Conservation (phyloP, 2,888 invertebrate species). For the Chymomyza caudatula region DNA sequence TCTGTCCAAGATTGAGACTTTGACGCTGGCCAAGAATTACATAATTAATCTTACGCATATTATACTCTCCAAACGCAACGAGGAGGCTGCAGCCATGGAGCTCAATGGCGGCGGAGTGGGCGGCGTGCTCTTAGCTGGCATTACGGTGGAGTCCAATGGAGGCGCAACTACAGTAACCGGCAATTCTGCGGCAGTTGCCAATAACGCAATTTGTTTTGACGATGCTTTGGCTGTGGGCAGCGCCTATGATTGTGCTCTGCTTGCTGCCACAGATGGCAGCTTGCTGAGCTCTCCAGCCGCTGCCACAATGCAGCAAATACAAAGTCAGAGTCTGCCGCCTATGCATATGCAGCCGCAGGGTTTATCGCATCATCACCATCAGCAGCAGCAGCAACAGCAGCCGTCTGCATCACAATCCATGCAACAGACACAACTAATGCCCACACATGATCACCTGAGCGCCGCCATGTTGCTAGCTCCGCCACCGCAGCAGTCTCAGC, state of each 20-base stretch:
- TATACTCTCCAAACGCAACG: constrained; percentile 87
- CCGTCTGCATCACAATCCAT: constrained; percentile 29
- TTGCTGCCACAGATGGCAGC: constrained; percentile 63
- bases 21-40: constrained; percentile 93
- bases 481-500: constrained; percentile 1
- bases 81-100: constrained; percentile 74
- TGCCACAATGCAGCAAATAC: constrained; percentile 60
- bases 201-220: constrained; percentile 58
- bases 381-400: constrained; percentile 53
- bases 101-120: constrained; percentile 66
- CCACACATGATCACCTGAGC: not conserved
- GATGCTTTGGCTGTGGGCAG: constrained; percentile 52
- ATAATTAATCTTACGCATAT: constrained; percentile 93
- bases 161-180: constrained; percentile 21
- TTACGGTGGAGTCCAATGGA: constrained; percentile 39
- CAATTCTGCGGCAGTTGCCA: constrained; percentile 4
- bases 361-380: not conserved
- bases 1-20: constrained; percentile 91
- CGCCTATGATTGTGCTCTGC: constrained; percentile 73
- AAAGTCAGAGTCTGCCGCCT: constrained; percentile 64
- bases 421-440: not conserved
- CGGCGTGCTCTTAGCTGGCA: constrained; percentile 50
- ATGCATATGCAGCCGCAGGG: constrained; percentile 61
- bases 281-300: constrained; percentile 53
- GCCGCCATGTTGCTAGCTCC: not conserved